Evolutionary conservation across 2,113 vertebrate genomes (phyloP).

Genomic region (Corythaeola cristata): DNA sequence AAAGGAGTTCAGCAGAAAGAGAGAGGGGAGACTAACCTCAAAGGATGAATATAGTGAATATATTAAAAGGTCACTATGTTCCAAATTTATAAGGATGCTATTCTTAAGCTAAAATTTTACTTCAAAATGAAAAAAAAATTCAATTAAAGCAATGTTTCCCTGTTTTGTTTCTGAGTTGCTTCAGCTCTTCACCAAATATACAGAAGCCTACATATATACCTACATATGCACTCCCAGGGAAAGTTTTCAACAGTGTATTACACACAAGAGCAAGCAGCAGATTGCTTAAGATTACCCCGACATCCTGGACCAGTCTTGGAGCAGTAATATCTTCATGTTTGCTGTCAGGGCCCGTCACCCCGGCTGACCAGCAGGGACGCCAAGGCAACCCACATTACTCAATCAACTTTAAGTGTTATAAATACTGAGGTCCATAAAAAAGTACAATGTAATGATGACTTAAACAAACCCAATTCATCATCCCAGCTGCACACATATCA

Average conservation of each 20-base stretch:
- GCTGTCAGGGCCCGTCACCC: constrained; percentile 89
- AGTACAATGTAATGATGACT: constrained; percentile 87
- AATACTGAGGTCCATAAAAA: constrained; percentile 88
- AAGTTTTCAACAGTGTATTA: constrained; percentile 83
- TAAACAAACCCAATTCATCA: constrained; percentile 92
- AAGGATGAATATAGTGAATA: not conserved
- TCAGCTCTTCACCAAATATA: not conserved
- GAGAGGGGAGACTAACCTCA: not conserved
- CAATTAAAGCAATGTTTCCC: not conserved
- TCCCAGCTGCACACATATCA: constrained; percentile 74
- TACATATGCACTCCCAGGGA: constrained; percentile 62
- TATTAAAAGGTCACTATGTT: not conserved
- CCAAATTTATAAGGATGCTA: not conserved
- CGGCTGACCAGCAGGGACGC: constrained; percentile 82
- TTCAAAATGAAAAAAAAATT: not conserved
- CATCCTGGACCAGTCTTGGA: constrained; percentile 80
- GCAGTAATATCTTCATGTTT: constrained; percentile 83
- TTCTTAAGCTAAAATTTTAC: not conserved
- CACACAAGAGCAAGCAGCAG: constrained; percentile 89
- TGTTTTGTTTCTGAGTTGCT: not conserved
- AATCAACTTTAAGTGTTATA: constrained; percentile 86
- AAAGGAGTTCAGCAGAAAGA: not conserved
- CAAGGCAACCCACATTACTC: constrained; percentile 75
- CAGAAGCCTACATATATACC: not conserved
- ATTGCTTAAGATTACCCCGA: constrained; percentile 88